Evolutionary conservation across 2,797 vertebrate species (phyloP), one percentile per base, ranked within the genome.

Genomic region (Gambusia yucatana): DNA sequence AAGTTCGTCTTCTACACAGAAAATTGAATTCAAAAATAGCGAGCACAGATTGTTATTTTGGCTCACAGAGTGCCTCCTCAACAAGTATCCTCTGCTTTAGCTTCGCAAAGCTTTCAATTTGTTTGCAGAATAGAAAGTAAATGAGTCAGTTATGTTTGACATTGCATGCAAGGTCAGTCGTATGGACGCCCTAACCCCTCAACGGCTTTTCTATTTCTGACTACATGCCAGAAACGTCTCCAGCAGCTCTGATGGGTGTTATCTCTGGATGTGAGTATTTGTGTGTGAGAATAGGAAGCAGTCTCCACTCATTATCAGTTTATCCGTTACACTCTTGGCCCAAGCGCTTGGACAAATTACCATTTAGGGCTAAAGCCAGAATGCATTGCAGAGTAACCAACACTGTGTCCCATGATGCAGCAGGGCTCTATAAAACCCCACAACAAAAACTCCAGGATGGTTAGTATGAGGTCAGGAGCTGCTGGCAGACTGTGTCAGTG

Each of bases 311-410:
- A 87, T 94, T 96, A 96, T 96, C 95, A 91, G 70, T 82, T 76
- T 85, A 90, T 91, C 89, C 83, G 93, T 96, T 95, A 93, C 87
- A 95, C 93, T 94, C 91, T 90, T 89, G 93, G 90, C 91, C 81
- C 77, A 73, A 69, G 74, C 75, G 52, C 83, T 75, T 79, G 44
- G 81, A 83, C 70, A 82, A 73, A 86, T 48, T 25, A 72, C 95
- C 95, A 93, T 95, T 80, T 96, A 96, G 90, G 95, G 95, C 77
- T 71, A 87, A 80, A 76, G 84, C 67, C 79, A 78, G 65, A 71
- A 57, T 5, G 9, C 20, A 10, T 72, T 67, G 72, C 30, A 71
- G 75, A 77, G 28, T 44, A 81, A 71, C 59, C 55, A 46, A 33
- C 4, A 1, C 67, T 84, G 75, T 86, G 74, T 83, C 93, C 95